These are phyloP conservation scores for Saguinus imperator DNA, from an alignment of 2,113 vertebrate genomes.

Conservation along the genomic window DNA sequence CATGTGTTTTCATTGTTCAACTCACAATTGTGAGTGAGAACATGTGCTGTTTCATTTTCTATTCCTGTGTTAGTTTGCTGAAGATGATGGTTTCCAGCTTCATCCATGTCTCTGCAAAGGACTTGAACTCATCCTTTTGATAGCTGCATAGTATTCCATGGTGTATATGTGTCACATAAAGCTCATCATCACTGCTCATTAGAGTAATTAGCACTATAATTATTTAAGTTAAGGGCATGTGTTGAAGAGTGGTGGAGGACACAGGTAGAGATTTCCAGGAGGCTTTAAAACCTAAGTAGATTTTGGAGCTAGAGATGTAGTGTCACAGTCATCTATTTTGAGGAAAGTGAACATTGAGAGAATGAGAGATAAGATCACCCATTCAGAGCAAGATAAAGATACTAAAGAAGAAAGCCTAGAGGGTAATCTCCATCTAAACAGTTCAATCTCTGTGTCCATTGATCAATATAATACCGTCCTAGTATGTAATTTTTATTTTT, in stretches of 20 bases:
- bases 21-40: too few relatives aligned
- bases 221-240: neutral
- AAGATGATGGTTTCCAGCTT: too few relatives aligned
- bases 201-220: too few relatives aligned
- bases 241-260: neutral
- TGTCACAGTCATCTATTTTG: neutral
- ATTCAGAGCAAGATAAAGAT: neutral
- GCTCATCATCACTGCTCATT: too few relatives aligned
- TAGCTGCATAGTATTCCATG: too few relatives aligned
- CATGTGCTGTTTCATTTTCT: too few relatives aligned
- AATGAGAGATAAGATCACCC: neutral
- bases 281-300: neutral
- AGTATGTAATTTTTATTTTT: neutral
- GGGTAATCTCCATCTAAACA: neutral
- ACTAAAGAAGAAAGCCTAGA: neutral
- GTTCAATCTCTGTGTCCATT: neutral
- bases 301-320: neutral
- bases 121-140: too few relatives aligned
- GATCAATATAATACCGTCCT: neutral
- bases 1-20: too few relatives aligned
- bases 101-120: too few relatives aligned
- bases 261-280: neutral
- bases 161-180: too few relatives aligned
- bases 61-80: too few relatives aligned
- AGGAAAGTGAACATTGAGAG: neutral